A percentile compares a stretch with the other conserved stretches of the same genome.
Conservation (phyloP, 2,888 invertebrate genomes). For the Euphydryas editha region DNA sequence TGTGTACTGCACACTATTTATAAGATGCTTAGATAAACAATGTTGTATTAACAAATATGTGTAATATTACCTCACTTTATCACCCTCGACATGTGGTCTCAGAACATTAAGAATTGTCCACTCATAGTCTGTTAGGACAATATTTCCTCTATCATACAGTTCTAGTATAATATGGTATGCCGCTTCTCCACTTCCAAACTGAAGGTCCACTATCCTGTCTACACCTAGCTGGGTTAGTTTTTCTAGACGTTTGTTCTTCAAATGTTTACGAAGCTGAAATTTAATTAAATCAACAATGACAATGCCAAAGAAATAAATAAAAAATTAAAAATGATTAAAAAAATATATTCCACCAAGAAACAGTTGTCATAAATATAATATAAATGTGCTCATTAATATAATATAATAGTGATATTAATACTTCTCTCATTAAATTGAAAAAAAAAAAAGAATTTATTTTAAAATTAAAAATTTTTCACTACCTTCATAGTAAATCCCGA, state of each 20-base stretch:
- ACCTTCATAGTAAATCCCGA: slow-evolving; percentile 99
- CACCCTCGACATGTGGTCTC: slow-evolving; percentile 95
- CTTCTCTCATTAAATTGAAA: too few species aligned
- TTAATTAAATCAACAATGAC: background rate
- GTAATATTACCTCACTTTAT: slow-evolving; percentile 82
- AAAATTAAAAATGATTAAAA: too few species aligned
- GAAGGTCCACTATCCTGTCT: slow-evolving; percentile 96
- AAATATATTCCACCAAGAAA: too few species aligned
- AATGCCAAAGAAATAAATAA: too few species aligned
- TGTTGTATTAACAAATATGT: too few species aligned
- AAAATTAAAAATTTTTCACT: too few species aligned
- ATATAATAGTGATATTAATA: too few species aligned
- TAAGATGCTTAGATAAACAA: too few species aligned
- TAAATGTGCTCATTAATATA: too few species aligned
- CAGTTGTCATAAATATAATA: too few species aligned
- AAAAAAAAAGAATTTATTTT: too few species aligned
- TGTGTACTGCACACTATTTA: too few species aligned
- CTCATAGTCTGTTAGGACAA: slow-evolving; percentile 95
- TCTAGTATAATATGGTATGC: slow-evolving; percentile 98
- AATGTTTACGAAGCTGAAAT: slow-evolving; percentile 94
- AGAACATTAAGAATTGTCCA: slow-evolving; percentile 96
- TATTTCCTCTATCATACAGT: slow-evolving; percentile 97
- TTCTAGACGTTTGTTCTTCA: slow-evolving; percentile 97
- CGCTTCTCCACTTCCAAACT: slow-evolving; percentile 97
- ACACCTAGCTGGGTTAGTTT: slow-evolving; percentile 92